Evolutionary conservation across 2,113 vertebrate species (phyloP).

Genomic region (Dipodomys merriami): DNA sequence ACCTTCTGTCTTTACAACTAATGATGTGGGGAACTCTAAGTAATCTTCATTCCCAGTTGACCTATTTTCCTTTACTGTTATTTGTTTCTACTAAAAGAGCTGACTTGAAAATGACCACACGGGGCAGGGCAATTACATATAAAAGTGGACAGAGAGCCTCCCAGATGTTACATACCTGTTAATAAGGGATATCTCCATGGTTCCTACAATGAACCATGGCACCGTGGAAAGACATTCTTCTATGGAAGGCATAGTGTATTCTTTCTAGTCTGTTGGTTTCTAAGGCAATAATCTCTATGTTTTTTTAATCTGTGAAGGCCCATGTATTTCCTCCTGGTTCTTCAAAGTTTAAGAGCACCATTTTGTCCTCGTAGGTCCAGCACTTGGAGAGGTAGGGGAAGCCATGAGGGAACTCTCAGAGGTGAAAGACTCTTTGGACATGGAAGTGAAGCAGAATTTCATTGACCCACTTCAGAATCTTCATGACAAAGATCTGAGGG

Average conservation of each 20-base stretch:
- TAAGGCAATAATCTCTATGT: neutral
- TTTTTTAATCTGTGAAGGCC: neutral
- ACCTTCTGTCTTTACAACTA: neutral
- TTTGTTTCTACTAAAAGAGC: neutral
- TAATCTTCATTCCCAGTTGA: neutral
- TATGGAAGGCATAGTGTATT: neutral
- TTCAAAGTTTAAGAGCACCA: neutral
- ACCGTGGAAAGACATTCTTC: neutral
- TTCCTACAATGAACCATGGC: neutral
- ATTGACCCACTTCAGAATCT: conserved; percentile 98
- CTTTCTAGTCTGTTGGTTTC: neutral
- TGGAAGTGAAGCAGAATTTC: conserved; percentile 99
- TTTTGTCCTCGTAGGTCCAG: conserved; percentile 87
- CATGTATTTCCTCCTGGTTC: neutral
- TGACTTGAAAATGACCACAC: neutral
- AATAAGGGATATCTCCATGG: neutral
- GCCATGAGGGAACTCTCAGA: conserved; percentile 96
- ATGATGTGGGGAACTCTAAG: neutral
- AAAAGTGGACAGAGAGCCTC: neutral
- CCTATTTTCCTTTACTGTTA: neutral
- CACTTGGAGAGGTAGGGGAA: conserved; percentile 95
- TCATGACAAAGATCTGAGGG: conserved; percentile 97
- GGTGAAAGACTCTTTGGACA: conserved; percentile 98
- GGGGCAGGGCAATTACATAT: neutral
- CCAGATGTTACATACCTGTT: neutral